Evolutionary conservation across 92 coral and sea anemone species (phyloP).

Genomic region (Montipora capitata): DNA sequence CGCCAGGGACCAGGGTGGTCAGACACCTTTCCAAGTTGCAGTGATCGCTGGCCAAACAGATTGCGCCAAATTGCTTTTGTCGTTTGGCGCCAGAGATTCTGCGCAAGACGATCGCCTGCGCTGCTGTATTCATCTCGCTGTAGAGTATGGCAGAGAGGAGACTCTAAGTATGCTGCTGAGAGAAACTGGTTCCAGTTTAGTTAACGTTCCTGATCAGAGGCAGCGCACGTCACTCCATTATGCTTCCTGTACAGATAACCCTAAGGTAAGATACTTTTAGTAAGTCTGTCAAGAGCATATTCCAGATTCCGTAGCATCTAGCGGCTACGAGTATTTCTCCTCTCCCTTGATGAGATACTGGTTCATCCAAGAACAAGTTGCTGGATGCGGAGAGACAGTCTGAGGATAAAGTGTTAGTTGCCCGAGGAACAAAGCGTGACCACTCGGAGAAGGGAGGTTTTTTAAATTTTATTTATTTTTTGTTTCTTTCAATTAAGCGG

Average conservation of each 20-base stretch:
- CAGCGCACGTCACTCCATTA: conserved; percentile 88
- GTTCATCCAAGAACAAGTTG: no score
- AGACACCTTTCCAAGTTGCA: conserved; percentile 84
- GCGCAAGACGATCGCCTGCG: conserved; percentile 72
- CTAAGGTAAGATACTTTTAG: conserved; percentile 54
- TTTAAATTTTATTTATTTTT: no score
- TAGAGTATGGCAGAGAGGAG: conserved; percentile 77
- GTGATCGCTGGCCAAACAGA: conserved; percentile 80
- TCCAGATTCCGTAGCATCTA: no score
- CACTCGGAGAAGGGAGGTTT: no score
- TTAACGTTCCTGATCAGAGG: conserved; percentile 72
- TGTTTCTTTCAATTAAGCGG: no score
- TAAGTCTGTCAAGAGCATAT: no score
- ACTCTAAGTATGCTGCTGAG: conserved; percentile 76
- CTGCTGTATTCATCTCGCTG: conserved; percentile 85
- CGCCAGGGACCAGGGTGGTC: conserved; percentile 67
- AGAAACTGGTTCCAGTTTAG: conserved; percentile 55
- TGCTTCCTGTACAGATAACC: conserved; percentile 69
- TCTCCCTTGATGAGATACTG: no score
- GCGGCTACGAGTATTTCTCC: no score
- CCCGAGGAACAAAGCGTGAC: no score
- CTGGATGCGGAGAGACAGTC: no score
- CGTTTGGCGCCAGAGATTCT: conserved; percentile 73
- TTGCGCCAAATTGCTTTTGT: conserved; percentile 70
- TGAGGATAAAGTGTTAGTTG: no score